These are phyloP conservation scores for Brachionus calyciflorus DNA, from an alignment of 1,140 invertebrate species.

Conservation along the genomic window DNA sequence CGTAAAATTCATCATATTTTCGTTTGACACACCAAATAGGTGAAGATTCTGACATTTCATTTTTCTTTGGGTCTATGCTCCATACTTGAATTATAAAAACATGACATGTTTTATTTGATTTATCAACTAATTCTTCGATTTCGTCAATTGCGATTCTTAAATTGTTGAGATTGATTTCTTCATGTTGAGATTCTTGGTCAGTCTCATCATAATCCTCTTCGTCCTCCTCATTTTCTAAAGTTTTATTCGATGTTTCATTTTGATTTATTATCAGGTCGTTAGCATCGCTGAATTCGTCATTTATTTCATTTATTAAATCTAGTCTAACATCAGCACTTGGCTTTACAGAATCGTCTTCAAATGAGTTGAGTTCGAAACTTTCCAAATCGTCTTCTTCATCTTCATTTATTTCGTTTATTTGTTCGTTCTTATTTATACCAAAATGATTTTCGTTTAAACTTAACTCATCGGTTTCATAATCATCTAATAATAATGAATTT, in stretches of 20 bases:
- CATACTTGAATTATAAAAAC: constrained; percentile 39
- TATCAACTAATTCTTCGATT: constrained; percentile 41
- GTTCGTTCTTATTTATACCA: neutral
- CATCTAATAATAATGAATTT: neutral
- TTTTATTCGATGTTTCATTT: neutral
- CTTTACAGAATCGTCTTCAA: neutral
- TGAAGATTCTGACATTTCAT: neutral
- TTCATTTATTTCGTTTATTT: neutral
- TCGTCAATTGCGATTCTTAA: constrained; percentile 42
- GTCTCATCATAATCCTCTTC: neutral
- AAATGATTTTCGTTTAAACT: constrained; percentile 21
- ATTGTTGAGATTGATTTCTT: constrained; percentile 32
- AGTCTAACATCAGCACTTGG: constrained; percentile 8
- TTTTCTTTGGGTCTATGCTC: neutral
- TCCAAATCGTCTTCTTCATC: constrained; percentile 25
- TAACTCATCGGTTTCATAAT: neutral
- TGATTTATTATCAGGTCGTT: neutral
- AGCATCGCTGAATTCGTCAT: constrained; percentile 1
- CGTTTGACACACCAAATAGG: constrained; percentile 29
- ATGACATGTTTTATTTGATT: constrained; percentile 27
- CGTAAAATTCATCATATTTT: constrained; percentile 46
- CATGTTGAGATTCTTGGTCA: neutral
- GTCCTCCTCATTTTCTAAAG: neutral
- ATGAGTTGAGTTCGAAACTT: neutral
- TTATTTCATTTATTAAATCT: constrained; percentile 44